Percentiles rank a stretch among this genome's conserved stretches.
phyloP scores from a whole-genome alignment of 2,113 vertebrate species.

The Tragelaphus strepsiceros region DNA sequence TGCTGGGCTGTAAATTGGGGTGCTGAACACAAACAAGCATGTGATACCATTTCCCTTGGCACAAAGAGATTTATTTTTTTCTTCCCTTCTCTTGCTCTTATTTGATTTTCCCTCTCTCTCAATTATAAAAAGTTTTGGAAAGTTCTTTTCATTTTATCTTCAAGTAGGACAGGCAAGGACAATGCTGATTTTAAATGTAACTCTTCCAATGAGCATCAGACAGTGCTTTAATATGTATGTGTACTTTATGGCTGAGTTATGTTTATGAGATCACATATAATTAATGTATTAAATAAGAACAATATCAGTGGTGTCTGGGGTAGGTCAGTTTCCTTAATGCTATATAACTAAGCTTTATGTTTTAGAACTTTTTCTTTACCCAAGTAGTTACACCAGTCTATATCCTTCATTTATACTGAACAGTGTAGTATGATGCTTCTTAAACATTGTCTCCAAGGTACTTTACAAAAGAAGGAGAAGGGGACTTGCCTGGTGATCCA shows the following conservation, averaged over 20 bases:
- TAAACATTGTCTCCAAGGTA: not conserved
- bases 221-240: not conserved
- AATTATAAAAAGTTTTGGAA: not conserved
- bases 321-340: not conserved
- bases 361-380: not conserved
- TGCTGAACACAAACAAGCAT: not conserved
- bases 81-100: not conserved
- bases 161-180: not conserved
- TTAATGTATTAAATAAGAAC: not conserved
- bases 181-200: not conserved
- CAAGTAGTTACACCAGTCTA: not conserved
- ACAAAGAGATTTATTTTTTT: not conserved
- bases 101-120: not conserved
- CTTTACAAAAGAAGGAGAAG: not conserved
- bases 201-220: not conserved
- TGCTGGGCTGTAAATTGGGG: not conserved
- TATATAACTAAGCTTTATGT: not conserved
- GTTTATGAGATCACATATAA: not conserved
- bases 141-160: not conserved
- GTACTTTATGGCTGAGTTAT: not conserved
- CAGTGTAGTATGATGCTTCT: not conserved
- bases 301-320: not conserved
- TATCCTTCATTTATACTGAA: not conserved
- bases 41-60: not conserved
- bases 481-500: not conserved